Conservation (phyloP, 2,113 vertebrate species). For the Pitta sordida region DNA sequence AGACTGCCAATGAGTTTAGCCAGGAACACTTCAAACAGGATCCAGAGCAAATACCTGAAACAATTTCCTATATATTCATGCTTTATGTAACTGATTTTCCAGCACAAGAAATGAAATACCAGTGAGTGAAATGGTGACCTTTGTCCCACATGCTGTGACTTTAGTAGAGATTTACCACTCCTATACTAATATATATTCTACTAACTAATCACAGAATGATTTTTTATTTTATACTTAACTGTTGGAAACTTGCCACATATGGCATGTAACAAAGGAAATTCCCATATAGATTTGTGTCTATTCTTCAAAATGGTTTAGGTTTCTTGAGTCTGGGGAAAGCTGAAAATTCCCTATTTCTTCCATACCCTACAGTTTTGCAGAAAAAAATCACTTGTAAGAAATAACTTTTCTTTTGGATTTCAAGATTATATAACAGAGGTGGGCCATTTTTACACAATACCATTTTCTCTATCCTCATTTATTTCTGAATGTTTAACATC, state of each 20-base stretch:
- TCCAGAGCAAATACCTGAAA: constrained; percentile 1
- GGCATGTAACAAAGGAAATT: background rate
- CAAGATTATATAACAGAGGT: background rate
- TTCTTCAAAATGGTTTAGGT: background rate
- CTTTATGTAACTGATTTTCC: background rate
- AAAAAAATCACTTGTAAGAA: background rate
- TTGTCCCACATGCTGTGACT: background rate
- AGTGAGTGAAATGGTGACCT: background rate
- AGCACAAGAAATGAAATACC: background rate
- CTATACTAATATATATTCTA: background rate
- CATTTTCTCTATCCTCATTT: background rate
- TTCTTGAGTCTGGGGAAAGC: background rate
- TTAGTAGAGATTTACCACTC: background rate
- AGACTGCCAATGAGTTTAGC: background rate
- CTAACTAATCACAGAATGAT: background rate
- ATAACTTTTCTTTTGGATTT: background rate
- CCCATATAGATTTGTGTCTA: background rate
- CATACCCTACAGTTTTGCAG: background rate
- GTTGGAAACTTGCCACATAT: background rate
- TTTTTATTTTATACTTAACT: background rate
- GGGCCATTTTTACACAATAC: background rate
- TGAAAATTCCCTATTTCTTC: background rate
- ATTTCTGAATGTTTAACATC: background rate
- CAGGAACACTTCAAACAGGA: background rate
- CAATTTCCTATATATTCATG: background rate